Evolutionary conservation across 2,113 vertebrate species (phyloP).

Genomic region (Stomatorhinus ivindoensis): DNA sequence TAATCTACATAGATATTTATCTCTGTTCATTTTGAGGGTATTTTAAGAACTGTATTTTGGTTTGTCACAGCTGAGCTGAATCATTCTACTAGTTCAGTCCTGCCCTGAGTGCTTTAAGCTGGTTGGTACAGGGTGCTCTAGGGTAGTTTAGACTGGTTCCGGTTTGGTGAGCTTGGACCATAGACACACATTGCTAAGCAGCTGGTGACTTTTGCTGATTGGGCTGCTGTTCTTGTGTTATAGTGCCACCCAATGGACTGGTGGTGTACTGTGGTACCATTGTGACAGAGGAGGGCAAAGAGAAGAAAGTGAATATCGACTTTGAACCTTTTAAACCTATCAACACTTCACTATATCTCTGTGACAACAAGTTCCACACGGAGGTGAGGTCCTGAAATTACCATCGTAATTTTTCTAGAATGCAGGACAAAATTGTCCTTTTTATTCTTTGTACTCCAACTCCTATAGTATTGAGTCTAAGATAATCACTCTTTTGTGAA

Average conservation of each 20-base stretch:
- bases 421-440: background rate
- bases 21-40: background rate
- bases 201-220: background rate
- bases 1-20: background rate
- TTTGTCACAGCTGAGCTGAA: background rate
- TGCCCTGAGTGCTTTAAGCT: background rate
- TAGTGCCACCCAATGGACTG: conserved; percentile 97
- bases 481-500: background rate
- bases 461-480: background rate
- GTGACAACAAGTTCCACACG: conserved; percentile 99
- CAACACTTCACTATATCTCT: conserved; percentile 98
- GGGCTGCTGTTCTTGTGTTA: conserved; percentile 33
- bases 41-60: background rate
- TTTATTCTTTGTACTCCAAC: background rate
- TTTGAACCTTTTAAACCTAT: conserved; percentile 99
- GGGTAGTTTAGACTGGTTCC: background rate
- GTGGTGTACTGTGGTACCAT: conserved; percentile 99
- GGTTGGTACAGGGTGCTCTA: background rate
- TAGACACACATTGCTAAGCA: background rate
- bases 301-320: conserved; percentile 99
- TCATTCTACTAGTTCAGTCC: background rate
- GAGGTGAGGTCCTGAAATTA: conserved; percentile 63
- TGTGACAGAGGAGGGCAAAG: conserved; percentile 98
- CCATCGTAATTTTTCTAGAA: background rate
- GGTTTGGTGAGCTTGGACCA: background rate